Evolutionary conservation across 1,140 invertebrate genomes (phyloP).

Genomic region (Magallana ariakensis): DNA sequence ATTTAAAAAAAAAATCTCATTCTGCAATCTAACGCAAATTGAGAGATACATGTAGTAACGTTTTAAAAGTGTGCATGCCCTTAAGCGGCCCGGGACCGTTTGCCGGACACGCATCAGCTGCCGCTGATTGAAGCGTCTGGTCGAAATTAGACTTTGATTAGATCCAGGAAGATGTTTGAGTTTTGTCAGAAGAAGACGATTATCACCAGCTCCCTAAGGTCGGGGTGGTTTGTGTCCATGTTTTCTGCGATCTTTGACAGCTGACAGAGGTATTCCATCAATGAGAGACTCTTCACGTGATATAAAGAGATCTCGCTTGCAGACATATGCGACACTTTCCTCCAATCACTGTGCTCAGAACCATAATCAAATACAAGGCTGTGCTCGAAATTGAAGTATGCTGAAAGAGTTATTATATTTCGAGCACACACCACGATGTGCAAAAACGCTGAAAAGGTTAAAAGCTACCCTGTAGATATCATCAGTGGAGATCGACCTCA

Average conservation of each 20-base stretch:
- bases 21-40: no score
- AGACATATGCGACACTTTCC: slow-evolving; percentile 2
- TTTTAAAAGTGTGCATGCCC: slow-evolving; percentile 15
- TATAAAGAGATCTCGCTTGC: neutral
- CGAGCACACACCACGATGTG: no score
- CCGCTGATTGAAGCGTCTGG: slow-evolving; percentile 6
- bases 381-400: no score
- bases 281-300: neutral
- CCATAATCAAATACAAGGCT: no score
- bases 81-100: neutral
- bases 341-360: neutral
- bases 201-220: neutral
- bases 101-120: slow-evolving; percentile 12
- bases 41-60: neutral
- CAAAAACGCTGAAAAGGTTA: no score
- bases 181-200: neutral
- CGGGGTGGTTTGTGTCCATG: neutral
- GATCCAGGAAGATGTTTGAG: neutral
- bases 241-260: neutral
- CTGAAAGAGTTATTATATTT: no score
- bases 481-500: no score
- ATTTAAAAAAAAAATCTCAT: no score
- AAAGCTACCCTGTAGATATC: no score
- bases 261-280: slow-evolving; percentile 23
- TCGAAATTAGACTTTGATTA: neutral